Base-by-base conservation (phyloP, 2,797 vertebrate species). In the Xiphorhynchus erythropygius region DNA sequence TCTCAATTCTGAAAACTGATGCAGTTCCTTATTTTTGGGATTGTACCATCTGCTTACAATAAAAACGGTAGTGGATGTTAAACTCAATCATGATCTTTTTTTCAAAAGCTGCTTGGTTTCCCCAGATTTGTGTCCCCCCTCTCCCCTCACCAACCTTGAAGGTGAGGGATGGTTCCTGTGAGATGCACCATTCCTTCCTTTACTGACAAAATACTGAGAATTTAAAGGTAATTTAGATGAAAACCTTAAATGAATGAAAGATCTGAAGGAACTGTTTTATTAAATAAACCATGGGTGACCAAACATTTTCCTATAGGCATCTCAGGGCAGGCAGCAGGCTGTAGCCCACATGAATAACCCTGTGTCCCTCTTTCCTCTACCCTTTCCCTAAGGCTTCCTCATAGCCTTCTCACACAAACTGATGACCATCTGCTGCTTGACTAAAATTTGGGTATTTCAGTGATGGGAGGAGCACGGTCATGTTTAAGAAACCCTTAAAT, bases 321-420 rank as follows among this genome's bases (percentile, higher is more conserved):
- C 24, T 69, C 30, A 65, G 14, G 41, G 15, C 21, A 73, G n/a
- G 52, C 19, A 81, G 22, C 11, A 41, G 23, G 24, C 41, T 71
- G 39, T 3, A 24, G 24, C 16, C 21, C 4, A 1, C 2, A 3
- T 13, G 16, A 42, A 9, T 53, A 49, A 2, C 2, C 15, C 6
- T 13, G 1, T 71, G 18, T 37, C 5, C 17, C 81, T 24, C 13
- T 87, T 23, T 69, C 25, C 52, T 70, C 46, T 70, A 3, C 16
- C 9, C 5, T 82, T 84, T 82, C 42, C 32, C 55, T 37, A 16
- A 76, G 28, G 52, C 10, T 12, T 4, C 1, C 11, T 79, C n/a
- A 41, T 15, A 68, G 23, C 5, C 41, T 70, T 59, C 44, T 55
- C 27, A 69, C 32, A 32, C 6, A 49, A 28, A 11, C 21, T 41